phyloP scores from a whole-genome alignment of 2,888 invertebrate genomes.

The Polydesmus complanatus region DNA sequence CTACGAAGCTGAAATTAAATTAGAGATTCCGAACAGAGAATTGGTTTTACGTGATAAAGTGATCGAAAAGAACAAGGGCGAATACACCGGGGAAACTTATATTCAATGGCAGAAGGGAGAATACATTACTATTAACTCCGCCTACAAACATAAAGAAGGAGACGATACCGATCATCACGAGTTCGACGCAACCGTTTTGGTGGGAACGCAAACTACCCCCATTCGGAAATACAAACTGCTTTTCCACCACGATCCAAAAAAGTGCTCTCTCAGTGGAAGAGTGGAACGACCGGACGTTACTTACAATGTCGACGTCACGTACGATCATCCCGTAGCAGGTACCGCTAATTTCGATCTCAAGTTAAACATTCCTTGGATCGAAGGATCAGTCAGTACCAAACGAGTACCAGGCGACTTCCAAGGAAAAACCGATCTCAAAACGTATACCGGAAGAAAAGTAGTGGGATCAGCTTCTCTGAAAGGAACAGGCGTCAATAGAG shows the following conservation, averaged over 20 bases:
- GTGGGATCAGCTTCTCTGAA: neutral
- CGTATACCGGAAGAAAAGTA: neutral
- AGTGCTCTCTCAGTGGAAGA: neutral
- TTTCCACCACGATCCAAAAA: neutral
- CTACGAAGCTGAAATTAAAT: constrained; percentile 2
- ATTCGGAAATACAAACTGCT: constrained; percentile 11
- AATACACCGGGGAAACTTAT: constrained; percentile 5
- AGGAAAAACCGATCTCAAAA: constrained; percentile 6
- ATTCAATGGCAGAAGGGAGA: constrained; percentile 12
- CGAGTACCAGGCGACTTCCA: constrained; percentile 2
- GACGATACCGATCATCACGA: constrained; percentile 1
- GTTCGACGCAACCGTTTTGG: neutral
- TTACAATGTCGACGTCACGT: constrained; percentile 3
- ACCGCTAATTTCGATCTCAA: constrained; percentile 1
- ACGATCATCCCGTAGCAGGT: neutral
- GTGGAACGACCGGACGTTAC: constrained; percentile 10
- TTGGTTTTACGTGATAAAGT: constrained; percentile 1
- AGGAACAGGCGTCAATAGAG: constrained; percentile 1
- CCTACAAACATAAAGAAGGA: constrained; percentile 3
- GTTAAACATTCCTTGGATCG: constrained; percentile 8
- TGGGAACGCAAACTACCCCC: neutral
- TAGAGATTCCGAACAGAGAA: constrained; percentile 4
- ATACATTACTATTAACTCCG: neutral
- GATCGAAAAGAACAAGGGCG: neutral
- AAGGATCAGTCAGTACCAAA: constrained; percentile 6